phyloP scores from a whole-genome alignment of 2,797 vertebrate genomes.

The Huso huso region DNA sequence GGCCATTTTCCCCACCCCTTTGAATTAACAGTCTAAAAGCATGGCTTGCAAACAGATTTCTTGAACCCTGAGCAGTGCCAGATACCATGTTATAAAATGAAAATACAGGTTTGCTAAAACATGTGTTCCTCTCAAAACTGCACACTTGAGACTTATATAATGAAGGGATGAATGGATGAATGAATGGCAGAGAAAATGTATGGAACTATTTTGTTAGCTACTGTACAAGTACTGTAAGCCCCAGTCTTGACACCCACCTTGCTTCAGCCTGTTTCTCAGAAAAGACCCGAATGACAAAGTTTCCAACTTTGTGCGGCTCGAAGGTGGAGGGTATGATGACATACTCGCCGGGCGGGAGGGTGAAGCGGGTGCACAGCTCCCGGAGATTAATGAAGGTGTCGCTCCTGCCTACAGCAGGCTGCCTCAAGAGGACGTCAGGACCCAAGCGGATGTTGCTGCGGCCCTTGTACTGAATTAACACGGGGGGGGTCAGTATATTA shows the following conservation, averaged over 20 bases:
- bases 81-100: too few relatives aligned
- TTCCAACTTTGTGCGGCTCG: slow-evolving; percentile 49
- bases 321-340: slow-evolving; percentile 61
- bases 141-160: too few relatives aligned
- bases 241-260: slow-evolving; percentile 33
- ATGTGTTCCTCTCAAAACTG: too few relatives aligned
- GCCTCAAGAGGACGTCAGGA: slow-evolving; percentile 48
- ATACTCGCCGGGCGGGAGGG: slow-evolving; percentile 60
- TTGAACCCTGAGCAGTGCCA: too few relatives aligned
- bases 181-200: too few relatives aligned
- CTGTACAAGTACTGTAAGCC: too few relatives aligned
- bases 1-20: too few relatives aligned
- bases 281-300: slow-evolving; percentile 59
- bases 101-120: too few relatives aligned
- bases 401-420: slow-evolving; percentile 41
- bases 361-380: slow-evolving; percentile 46
- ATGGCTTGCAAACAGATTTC: too few relatives aligned
- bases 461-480: slow-evolving; percentile 49
- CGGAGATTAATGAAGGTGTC: slow-evolving; percentile 57
- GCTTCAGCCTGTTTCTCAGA: slow-evolving; percentile 51
- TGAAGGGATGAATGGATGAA: too few relatives aligned
- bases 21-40: too few relatives aligned
- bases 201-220: too few relatives aligned
- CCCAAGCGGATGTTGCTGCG: slow-evolving; percentile 68
- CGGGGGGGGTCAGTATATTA: not conserved